These are phyloP conservation scores for Decapterus maruadsi DNA, from an alignment of 2,797 vertebrate species.

Conservation along the genomic window DNA sequence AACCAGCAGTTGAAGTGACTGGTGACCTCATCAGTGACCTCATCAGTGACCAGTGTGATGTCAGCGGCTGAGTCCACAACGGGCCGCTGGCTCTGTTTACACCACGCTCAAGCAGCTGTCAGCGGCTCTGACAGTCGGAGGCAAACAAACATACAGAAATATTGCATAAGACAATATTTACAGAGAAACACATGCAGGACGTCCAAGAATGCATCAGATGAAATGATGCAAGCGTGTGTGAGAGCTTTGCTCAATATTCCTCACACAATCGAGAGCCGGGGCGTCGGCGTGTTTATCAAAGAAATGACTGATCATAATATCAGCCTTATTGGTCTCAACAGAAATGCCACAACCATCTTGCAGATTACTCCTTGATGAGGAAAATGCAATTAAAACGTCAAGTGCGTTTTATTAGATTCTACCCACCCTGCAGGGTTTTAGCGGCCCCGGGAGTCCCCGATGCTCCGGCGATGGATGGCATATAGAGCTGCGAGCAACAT, in stretches of 20 bases:
- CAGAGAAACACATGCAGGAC: constrained; percentile 14
- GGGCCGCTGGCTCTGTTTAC: constrained; percentile 18
- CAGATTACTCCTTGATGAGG: constrained; percentile 88
- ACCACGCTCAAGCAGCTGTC: constrained; percentile 29
- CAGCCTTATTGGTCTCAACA: constrained; percentile 85
- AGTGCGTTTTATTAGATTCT: constrained; percentile 86
- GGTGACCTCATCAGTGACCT: too few relatives aligned
- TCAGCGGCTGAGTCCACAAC: constrained; percentile 17
- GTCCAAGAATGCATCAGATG: constrained; percentile 18
- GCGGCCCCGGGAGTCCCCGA: constrained; percentile 70
- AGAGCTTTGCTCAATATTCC: constrained; percentile 41
- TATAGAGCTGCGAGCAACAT: constrained; percentile 68
- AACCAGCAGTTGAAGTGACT: too few relatives aligned
- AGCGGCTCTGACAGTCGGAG: constrained; percentile 2
- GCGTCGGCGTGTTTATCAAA: constrained; percentile 79
- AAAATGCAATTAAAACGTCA: constrained; percentile 89
- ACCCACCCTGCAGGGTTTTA: constrained; percentile 78
- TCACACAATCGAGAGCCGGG: constrained; percentile 55
- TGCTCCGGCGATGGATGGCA: constrained; percentile 67
- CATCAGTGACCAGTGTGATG: too few relatives aligned
- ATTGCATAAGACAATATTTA: constrained; percentile 47
- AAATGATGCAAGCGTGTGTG: constrained; percentile 51
- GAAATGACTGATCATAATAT: constrained; percentile 85
- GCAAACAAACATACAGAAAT: constrained; percentile 18
- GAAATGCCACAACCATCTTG: constrained; percentile 82